Evolutionary conservation across 2,888 invertebrate species (phyloP).

Genomic region (Ditylenchus weischeri): DNA sequence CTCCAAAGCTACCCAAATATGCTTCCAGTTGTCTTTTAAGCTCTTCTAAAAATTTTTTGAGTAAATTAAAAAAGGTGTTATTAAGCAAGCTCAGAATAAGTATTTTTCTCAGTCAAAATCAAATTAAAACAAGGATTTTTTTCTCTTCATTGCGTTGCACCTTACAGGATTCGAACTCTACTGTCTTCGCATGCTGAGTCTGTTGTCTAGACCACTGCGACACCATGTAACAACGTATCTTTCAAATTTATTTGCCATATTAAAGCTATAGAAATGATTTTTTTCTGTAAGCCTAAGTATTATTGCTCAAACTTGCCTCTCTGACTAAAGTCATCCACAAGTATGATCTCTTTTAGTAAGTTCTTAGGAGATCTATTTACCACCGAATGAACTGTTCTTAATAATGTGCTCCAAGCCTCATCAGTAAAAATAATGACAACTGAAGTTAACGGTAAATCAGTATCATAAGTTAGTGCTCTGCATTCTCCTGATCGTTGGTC

Average conservation of each 20-base stretch:
- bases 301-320: conserved; percentile 63
- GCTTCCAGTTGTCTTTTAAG: conserved; percentile 75
- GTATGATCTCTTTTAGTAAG: conserved; percentile 83
- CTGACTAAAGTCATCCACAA: conserved; percentile 90
- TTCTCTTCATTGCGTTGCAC: too few relatives aligned
- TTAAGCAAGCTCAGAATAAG: background rate
- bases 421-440: conserved; percentile 77
- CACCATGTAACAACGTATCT: too few relatives aligned
- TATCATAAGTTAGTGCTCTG: conserved; percentile 64
- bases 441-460: conserved; percentile 65
- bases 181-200: too few relatives aligned
- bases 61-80: background rate
- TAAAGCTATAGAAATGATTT: too few relatives aligned
- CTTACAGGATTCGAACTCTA: too few relatives aligned
- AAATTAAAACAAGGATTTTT: too few relatives aligned
- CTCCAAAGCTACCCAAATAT: conserved; percentile 67
- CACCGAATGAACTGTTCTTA: conserved; percentile 73
- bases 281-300: background rate
- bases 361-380: conserved; percentile 71
- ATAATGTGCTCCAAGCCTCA: conserved; percentile 78
- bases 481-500: conserved; percentile 61
- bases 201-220: too few relatives aligned
- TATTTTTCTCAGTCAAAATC: too few relatives aligned
- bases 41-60: conserved; percentile 63
- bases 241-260: too few relatives aligned